These are phyloP conservation scores for Tyrannus savana DNA, from an alignment of 2,113 vertebrate species.

Conservation along the genomic window DNA sequence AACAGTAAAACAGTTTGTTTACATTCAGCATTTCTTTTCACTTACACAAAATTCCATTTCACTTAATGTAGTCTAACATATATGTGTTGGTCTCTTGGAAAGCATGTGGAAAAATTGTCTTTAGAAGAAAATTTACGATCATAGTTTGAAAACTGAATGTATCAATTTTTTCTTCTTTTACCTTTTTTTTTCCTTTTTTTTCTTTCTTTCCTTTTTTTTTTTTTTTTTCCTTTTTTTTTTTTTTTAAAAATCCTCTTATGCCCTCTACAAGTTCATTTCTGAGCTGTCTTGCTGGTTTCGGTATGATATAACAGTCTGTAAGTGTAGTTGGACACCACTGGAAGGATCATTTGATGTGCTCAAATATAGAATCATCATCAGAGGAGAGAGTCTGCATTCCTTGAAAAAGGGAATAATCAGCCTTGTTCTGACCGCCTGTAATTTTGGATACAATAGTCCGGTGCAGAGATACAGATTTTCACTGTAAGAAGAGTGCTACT, in stretches of 20 bases:
- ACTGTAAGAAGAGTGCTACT: conserved; percentile 73
- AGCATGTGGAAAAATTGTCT: conserved; percentile 71
- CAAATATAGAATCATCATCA: conserved; percentile 76
- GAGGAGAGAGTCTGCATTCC: conserved; percentile 73
- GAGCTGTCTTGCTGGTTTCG: conserved; percentile 93
- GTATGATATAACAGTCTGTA: conserved; percentile 88
- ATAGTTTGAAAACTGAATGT: conserved; percentile 69
- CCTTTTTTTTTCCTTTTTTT: neutral
- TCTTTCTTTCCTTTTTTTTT: neutral
- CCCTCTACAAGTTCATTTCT: conserved; percentile 73
- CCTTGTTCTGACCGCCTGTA: conserved; percentile 65
- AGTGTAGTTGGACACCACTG: conserved; percentile 69
- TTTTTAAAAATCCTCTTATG: conserved; percentile 70
- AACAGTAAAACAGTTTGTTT: conserved; percentile 87
- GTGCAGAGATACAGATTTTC: conserved; percentile 73
- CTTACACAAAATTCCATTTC: conserved; percentile 73
- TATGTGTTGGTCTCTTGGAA: conserved; percentile 74
- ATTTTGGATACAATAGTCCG: conserved; percentile 71
- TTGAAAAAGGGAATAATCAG: conserved; percentile 66
- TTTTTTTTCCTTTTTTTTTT: conserved; percentile 1
- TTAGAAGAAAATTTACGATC: conserved; percentile 73
- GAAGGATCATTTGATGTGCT: conserved; percentile 89
- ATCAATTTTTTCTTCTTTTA: conserved; percentile 62
- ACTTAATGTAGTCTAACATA: conserved; percentile 65
- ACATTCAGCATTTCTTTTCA: conserved; percentile 80